These are phyloP conservation scores for Cosmia trapezina DNA, from an alignment of 2,888 invertebrate species.

Conservation along the genomic window DNA sequence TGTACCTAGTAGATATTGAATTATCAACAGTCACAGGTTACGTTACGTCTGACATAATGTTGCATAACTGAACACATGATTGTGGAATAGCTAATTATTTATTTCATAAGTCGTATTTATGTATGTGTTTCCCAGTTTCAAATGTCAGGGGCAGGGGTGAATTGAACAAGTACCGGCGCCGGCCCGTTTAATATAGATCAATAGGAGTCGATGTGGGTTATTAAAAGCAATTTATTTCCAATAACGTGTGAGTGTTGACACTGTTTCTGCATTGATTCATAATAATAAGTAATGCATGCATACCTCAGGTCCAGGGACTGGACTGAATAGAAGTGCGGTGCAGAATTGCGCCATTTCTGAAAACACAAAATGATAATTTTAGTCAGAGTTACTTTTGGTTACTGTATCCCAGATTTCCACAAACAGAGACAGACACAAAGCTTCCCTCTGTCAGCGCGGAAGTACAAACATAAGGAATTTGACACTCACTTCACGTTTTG, in stretches of 20 bases:
- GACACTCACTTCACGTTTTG: conserved; percentile 85
- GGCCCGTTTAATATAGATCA: conserved; percentile 83
- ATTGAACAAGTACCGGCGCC: conserved; percentile 78
- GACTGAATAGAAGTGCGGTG: conserved; percentile 86
- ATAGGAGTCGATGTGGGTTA: conserved; percentile 83
- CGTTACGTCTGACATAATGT: conserved; percentile 33
- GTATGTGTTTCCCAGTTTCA: conserved; percentile 52
- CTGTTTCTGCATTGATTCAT: conserved; percentile 67
- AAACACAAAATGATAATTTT: conserved; percentile 67
- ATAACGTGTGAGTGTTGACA: conserved; percentile 66
- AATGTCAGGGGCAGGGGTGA: conserved; percentile 83
- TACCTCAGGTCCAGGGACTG: conserved; percentile 87
- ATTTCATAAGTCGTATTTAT: no score
- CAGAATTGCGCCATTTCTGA: conserved; percentile 89
- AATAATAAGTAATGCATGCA: conserved; percentile 62
- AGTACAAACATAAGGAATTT: conserved; percentile 58
- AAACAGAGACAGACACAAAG: conserved; percentile 49
- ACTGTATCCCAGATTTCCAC: conserved; percentile 15
- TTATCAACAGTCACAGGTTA: conserved; percentile 40
- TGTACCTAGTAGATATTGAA: conserved; percentile 5
- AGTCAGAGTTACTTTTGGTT: conserved; percentile 1
- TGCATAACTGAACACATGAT: conserved; percentile 47
- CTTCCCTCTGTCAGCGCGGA: conserved; percentile 43
- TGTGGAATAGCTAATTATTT: conserved; percentile 27
- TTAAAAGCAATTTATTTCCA: conserved; percentile 82